Conservation (phyloP, 2,797 vertebrate genomes). For the Chanos chanos region DNA sequence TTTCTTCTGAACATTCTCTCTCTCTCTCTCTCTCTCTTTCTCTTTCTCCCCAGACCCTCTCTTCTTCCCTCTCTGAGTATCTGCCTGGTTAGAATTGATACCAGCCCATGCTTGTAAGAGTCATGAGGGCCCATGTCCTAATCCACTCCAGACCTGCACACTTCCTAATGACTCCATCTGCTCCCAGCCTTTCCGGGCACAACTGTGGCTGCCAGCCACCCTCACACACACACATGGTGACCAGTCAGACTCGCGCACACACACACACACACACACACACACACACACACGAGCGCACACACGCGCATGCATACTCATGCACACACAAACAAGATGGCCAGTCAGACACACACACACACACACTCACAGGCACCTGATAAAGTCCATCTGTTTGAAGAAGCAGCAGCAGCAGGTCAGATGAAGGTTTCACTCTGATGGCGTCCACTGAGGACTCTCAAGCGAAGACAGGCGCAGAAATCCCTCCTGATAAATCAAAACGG, state of each 20-base stretch:
- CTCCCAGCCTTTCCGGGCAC: constrained; percentile 77
- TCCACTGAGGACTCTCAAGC: constrained; percentile 23
- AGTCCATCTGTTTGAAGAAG: constrained; percentile 32
- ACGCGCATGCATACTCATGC: neutral
- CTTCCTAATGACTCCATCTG: constrained; percentile 79
- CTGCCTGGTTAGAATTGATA: constrained; percentile 55
- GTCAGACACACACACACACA: neutral
- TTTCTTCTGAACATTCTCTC: constrained; percentile 31
- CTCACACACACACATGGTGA: constrained; percentile 54
- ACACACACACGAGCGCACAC: neutral
- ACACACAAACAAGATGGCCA: neutral
- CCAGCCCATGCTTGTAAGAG: constrained; percentile 68
- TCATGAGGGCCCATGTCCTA: constrained; percentile 72
- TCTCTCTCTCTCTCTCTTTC: constrained; percentile 8
- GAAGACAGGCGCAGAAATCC: constrained; percentile 25
- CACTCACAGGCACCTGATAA: constrained; percentile 43
- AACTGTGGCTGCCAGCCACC: constrained; percentile 69
- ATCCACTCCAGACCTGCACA: constrained; percentile 76
- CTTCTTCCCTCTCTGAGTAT: constrained; percentile 8
- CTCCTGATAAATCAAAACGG: constrained; percentile 30
- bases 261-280: constrained; percentile 9
- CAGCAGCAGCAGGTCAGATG: constrained; percentile 42
- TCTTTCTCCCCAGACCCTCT: constrained; percentile 8
- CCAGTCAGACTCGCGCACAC: constrained; percentile 34
- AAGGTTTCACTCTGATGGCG: constrained; percentile 21